Evolutionary conservation across 2,797 vertebrate genomes (phyloP).

Genomic region (Phoebastria nigripes): DNA sequence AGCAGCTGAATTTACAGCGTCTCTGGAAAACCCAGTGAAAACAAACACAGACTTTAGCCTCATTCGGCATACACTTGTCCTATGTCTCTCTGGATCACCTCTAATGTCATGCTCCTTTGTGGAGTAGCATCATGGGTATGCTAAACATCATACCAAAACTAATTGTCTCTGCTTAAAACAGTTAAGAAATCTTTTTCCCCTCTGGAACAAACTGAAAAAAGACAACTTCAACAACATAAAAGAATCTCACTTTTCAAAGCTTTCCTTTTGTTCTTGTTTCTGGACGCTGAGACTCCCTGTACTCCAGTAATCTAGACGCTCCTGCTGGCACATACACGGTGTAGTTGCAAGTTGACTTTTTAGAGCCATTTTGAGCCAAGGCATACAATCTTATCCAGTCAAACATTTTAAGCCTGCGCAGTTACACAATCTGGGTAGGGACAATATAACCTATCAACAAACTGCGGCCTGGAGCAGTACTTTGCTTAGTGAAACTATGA

Average conservation of each 20-base stretch:
- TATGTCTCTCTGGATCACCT: background rate
- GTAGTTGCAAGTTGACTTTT: background rate
- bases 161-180: background rate
- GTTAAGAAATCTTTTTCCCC: background rate
- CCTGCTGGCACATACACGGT: fast-evolving
- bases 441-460: background rate
- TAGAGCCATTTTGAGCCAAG: background rate
- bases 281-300: background rate
- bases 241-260: background rate
- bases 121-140: background rate
- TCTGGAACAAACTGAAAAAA: background rate
- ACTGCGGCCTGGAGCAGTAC: background rate
- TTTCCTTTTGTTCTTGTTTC: background rate
- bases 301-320: background rate
- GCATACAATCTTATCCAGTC: background rate
- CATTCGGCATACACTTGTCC: background rate
- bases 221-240: background rate
- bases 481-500: background rate
- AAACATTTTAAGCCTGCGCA: background rate
- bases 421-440: background rate
- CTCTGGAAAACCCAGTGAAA: background rate
- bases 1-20: background rate
- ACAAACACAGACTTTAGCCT: background rate
- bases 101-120: background rate
- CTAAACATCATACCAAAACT: background rate